Conservation (phyloP, 2,113 vertebrate genomes). For the Vombatus ursinus region DNA sequence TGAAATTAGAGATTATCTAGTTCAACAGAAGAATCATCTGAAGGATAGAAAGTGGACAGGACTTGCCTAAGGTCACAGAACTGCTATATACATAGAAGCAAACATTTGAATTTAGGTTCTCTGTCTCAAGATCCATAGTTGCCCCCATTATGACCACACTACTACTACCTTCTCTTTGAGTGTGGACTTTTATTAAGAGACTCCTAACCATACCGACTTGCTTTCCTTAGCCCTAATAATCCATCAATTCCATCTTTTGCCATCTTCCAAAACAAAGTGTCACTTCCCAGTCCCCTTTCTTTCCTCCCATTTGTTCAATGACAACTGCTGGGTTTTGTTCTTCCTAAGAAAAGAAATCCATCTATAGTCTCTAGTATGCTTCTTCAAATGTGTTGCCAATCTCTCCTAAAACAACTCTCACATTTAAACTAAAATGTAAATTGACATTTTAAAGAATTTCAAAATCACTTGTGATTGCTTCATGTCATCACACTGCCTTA, state of each 20-base stretch:
- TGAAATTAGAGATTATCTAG: background rate
- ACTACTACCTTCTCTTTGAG: background rate
- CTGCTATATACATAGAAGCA: background rate
- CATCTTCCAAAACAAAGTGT: background rate
- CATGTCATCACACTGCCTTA: background rate
- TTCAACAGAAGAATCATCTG: background rate
- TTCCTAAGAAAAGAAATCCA: background rate
- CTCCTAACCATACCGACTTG: background rate
- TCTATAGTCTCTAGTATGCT: background rate
- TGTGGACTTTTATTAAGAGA: background rate
- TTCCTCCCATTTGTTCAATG: background rate
- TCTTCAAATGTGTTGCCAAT: background rate
- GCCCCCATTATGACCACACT: background rate
- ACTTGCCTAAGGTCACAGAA: background rate
- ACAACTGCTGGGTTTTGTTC: background rate
- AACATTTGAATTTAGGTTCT: background rate
- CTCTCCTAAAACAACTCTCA: background rate
- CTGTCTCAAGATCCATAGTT: background rate
- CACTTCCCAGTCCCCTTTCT: background rate
- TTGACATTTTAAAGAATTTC: constrained; percentile 27
- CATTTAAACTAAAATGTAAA: constrained; percentile 23
- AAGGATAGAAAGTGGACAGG: background rate
- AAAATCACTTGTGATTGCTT: constrained; percentile 20
- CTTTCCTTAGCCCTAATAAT: background rate
- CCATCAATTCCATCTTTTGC: background rate